Conservation (phyloP, 2,113 vertebrate genomes). For the Ceuthmochares aereus region DNA sequence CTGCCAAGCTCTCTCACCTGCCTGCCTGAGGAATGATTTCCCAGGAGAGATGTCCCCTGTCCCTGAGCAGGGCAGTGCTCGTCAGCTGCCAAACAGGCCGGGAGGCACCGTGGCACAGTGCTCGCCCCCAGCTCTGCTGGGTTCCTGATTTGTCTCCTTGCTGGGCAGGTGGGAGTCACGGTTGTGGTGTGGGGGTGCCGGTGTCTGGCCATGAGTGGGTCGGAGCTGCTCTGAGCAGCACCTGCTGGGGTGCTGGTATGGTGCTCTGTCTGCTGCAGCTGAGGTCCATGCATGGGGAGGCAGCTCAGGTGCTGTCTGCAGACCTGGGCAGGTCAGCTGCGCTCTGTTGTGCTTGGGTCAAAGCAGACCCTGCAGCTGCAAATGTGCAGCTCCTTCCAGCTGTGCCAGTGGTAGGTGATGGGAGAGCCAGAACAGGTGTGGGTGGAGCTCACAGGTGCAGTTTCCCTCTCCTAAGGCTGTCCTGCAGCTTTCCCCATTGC, state of each 20-base stretch:
- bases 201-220: fast-evolving
- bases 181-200: fast-evolving
- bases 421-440: background rate
- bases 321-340: background rate
- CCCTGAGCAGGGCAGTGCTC: background rate
- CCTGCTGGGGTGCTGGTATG: background rate
- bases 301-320: fast-evolving
- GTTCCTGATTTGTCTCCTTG: background rate
- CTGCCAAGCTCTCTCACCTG: fast-evolving
- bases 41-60: background rate
- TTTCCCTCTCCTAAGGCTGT: background rate
- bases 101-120: fast-evolving
- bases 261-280: background rate
- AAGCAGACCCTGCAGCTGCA: background rate
- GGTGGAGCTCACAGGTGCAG: background rate
- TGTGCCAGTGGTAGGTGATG: background rate
- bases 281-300: background rate
- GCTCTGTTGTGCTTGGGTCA: background rate
- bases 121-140: background rate
- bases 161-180: background rate
- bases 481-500: background rate
- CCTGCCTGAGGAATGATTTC: fast-evolving
- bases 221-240: background rate
- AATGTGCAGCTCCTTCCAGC: too few relatives aligned
- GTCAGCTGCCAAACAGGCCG: fast-evolving